These are phyloP conservation scores for Sebastes miniatus DNA, from an alignment of 2,797 vertebrate genomes.

Conservation along the genomic window DNA sequence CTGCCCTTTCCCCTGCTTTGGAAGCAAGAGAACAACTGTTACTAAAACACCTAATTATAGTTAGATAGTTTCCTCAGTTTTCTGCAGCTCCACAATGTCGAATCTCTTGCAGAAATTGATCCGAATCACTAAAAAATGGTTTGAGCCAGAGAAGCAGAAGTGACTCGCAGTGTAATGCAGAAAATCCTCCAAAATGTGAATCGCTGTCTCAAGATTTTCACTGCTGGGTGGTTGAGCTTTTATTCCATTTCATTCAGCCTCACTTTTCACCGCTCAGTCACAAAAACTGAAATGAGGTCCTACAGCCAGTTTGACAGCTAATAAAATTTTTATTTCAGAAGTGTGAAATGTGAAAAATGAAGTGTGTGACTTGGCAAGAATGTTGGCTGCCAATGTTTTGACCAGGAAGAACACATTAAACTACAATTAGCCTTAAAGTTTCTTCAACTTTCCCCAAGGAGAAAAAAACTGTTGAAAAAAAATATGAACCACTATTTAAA, in stretches of 20 bases:
- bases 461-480: neutral
- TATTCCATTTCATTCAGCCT: constrained; percentile 18
- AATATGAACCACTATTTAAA: neutral
- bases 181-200: constrained; percentile 15
- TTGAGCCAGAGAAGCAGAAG: neutral
- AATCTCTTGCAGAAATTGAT: neutral
- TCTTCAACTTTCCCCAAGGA: neutral
- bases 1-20: neutral
- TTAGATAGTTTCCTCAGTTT: neutral
- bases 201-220: neutral
- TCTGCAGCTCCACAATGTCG: neutral
- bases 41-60: neutral
- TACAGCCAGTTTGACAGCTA: constrained; percentile 7
- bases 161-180: neutral
- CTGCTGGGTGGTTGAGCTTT: constrained; percentile 15
- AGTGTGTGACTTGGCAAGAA: neutral
- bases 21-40: neutral
- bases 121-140: neutral
- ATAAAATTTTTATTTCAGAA: constrained; percentile 9
- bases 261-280: constrained; percentile 15
- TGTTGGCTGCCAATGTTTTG: neutral
- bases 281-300: constrained; percentile 19
- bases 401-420: constrained; percentile 3
- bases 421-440: neutral
- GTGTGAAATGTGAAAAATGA: constrained; percentile 7